phyloP scores from a whole-genome alignment of 2,888 invertebrate species.

The Chaetogeoica ovagalla region DNA sequence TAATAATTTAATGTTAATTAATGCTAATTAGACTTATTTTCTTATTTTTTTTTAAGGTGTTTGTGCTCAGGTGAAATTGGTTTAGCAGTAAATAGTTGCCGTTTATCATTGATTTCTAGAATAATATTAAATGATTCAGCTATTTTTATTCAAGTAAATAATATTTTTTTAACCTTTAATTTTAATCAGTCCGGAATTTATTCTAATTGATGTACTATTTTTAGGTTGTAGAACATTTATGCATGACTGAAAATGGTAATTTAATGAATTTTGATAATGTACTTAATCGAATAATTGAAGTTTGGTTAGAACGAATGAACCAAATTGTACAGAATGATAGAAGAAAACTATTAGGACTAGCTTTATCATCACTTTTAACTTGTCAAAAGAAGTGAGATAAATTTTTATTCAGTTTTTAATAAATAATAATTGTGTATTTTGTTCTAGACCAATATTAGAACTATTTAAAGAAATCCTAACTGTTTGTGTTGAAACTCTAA shows the following conservation, averaged over 20 bases:
- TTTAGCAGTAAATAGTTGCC: slow-evolving; percentile 33
- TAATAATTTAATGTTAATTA: slow-evolving; percentile 4
- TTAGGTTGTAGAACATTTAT: slow-evolving; percentile 45
- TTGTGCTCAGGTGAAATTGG: slow-evolving; percentile 47
- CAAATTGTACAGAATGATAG: slow-evolving; percentile 77
- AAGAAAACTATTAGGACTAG: slow-evolving; percentile 77
- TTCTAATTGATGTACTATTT: neutral
- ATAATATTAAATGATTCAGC: slow-evolving; percentile 45
- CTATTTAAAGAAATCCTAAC: slow-evolving; percentile 74
- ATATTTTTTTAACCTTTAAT: neutral
- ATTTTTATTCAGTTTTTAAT: slow-evolving; percentile 18
- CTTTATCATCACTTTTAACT: slow-evolving; percentile 60
- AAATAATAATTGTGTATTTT: slow-evolving; percentile 61
- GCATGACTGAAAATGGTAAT: slow-evolving; percentile 45
- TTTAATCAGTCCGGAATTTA: neutral
- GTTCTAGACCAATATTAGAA: slow-evolving; percentile 71
- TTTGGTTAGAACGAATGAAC: slow-evolving; percentile 78
- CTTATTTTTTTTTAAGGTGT: slow-evolving; percentile 16
- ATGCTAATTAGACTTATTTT: neutral
- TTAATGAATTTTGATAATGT: slow-evolving; percentile 46
- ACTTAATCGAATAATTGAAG: slow-evolving; percentile 44
- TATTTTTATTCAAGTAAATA: slow-evolving; percentile 44
- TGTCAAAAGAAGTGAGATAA: slow-evolving; percentile 56
- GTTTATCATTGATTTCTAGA: slow-evolving; percentile 47
- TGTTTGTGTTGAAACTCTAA: slow-evolving; percentile 75